Evolutionary conservation across 2,888 invertebrate genomes (phyloP).

Genomic region (Silvanus unidentatus): DNA sequence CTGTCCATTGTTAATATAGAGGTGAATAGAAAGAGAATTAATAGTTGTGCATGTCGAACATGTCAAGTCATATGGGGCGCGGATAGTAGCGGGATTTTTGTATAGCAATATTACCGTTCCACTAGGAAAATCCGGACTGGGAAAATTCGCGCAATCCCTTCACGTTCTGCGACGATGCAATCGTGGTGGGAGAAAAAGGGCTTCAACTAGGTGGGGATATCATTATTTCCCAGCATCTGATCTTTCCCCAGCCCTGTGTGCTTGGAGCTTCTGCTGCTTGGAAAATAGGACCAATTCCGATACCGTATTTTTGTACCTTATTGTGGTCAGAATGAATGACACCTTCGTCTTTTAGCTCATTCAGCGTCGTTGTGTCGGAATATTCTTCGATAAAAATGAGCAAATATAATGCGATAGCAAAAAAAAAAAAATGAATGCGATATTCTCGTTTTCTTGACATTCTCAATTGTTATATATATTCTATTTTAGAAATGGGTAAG

Average conservation of each 20-base stretch:
- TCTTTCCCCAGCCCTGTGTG: slow-evolving; percentile 38
- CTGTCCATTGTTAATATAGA: slow-evolving; percentile 8
- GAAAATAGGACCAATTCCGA: slow-evolving; percentile 26
- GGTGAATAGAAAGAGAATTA: slow-evolving; percentile 15
- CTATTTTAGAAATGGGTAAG: too few relatives aligned
- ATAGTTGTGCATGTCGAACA: slow-evolving; percentile 19
- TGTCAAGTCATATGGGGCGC: slow-evolving; percentile 24
- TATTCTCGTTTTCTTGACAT: too few relatives aligned
- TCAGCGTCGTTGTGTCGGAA: too few relatives aligned
- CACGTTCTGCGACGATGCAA: slow-evolving; percentile 35
- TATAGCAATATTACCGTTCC: slow-evolving; percentile 25
- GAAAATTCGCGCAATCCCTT: slow-evolving; percentile 33
- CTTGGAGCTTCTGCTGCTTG: slow-evolving; percentile 20
- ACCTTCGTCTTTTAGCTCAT: background rate
- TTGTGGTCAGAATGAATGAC: slow-evolving; percentile 10
- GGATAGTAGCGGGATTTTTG: slow-evolving; percentile 12
- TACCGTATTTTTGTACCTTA: slow-evolving; percentile 20
- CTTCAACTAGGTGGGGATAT: slow-evolving; percentile 32
- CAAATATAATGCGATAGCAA: too few relatives aligned
- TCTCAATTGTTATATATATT: too few relatives aligned
- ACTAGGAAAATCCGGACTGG: slow-evolving; percentile 36
- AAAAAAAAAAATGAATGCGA: too few relatives aligned
- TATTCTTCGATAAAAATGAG: too few relatives aligned
- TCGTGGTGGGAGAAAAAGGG: slow-evolving; percentile 30
- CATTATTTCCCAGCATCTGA: slow-evolving; percentile 44